phyloP scores from a whole-genome alignment of 2,797 vertebrate genomes.

The Xenentodon cancila region DNA sequence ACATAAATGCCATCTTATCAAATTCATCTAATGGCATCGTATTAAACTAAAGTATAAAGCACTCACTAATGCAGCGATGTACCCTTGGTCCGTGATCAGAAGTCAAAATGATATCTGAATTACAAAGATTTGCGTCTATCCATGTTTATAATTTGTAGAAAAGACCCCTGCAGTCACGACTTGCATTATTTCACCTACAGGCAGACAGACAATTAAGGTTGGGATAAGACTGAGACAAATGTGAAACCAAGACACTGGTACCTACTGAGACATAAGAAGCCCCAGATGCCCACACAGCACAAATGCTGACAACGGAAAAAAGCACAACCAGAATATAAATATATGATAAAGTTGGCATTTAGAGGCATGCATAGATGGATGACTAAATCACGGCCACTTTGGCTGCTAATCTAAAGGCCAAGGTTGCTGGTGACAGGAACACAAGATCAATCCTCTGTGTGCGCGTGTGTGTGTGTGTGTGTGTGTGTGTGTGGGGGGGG shows the following conservation, averaged over 20 bases:
- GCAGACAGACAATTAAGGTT: neutral
- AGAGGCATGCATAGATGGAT: slow-evolving; percentile 54
- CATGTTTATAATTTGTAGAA: neutral
- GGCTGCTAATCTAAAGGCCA: slow-evolving; percentile 70
- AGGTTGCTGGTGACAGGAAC: slow-evolving; percentile 53
- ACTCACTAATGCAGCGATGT: neutral
- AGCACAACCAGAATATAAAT: slow-evolving; percentile 63
- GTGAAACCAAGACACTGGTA: too few species aligned
- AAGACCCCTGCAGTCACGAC: neutral
- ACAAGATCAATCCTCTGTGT: slow-evolving; percentile 51
- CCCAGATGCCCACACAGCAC: slow-evolving; percentile 20
- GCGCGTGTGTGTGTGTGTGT: slow-evolving; percentile 35
- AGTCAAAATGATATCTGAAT: neutral
- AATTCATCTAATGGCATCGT: neutral
- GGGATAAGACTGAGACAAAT: too few species aligned
- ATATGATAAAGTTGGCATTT: slow-evolving; percentile 74
- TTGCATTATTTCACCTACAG: neutral
- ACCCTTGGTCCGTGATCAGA: neutral
- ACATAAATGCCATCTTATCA: slow-evolving; percentile 37
- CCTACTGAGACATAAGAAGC: too few species aligned
- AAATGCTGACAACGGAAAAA: slow-evolving; percentile 13
- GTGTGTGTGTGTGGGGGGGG: slow-evolving; percentile 41
- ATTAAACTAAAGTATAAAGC: slow-evolving; percentile 21
- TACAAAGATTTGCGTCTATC: neutral
- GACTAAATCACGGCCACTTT: slow-evolving; percentile 63